phyloP scores from a whole-genome alignment of 2,113 vertebrate genomes.

The Pomatostomus ruficeps region DNA sequence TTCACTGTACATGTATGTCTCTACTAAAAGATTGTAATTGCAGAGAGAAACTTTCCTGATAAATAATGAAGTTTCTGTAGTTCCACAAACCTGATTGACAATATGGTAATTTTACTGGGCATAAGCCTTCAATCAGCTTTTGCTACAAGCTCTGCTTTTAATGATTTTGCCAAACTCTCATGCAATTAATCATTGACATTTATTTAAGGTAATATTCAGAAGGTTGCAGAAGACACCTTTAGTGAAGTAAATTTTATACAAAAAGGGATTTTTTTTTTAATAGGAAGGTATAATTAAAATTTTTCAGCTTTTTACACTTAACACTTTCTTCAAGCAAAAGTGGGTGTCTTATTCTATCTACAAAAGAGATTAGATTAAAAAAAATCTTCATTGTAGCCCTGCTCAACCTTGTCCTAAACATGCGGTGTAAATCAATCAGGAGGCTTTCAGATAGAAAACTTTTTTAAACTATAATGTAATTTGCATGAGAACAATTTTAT shows the following conservation, averaged over 20 bases:
- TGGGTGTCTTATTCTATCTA: not conserved
- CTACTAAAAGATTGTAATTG: not conserved
- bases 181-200: slow-evolving; percentile 18
- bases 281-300: not conserved
- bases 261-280: not conserved
- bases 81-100: not conserved
- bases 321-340: not conserved
- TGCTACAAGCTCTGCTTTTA: not conserved
- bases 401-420: not conserved
- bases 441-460: not conserved
- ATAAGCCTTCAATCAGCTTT: not conserved
- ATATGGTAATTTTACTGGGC: not conserved
- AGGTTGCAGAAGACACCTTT: not conserved
- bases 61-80: not conserved
- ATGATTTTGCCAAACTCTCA: not conserved
- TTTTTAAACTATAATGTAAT: not conserved
- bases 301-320: not conserved
- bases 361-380: not conserved
- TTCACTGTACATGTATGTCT: not conserved
- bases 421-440: not conserved
- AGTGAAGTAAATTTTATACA: not conserved
- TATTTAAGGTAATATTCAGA: not conserved
- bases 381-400: not conserved
- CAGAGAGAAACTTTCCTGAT: not conserved
- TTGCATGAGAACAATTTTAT: not conserved